Evolutionary conservation across 2,113 vertebrate genomes (phyloP), one percentile per base, ranked within the genome.

Genomic region (Sarotherodon lohbergeri): DNA sequence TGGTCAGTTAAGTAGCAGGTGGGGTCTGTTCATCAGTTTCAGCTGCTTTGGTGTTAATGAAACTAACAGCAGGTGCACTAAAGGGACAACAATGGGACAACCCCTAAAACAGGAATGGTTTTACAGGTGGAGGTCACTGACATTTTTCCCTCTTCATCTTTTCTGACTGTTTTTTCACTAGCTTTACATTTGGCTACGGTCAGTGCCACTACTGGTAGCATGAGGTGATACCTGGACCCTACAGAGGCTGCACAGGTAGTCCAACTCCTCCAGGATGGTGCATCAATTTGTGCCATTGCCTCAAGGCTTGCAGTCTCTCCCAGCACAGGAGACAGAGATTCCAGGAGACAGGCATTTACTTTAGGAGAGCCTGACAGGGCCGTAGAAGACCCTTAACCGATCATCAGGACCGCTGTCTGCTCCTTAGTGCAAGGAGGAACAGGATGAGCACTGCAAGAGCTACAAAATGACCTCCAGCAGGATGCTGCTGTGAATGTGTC

Each of bases 401-500:
- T 66, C 61, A 66, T 3, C 32, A 36, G 61, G 61, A 36, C 61
- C 0, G 10, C 17, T 36, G 32, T 36, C 61, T 66, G 61, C 32
- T 66, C 32, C 32, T 36, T 66, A 36, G 32, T 39, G 39, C 39
- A 39, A 39, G 39, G 4, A 41, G 39, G 39, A 41, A 41, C 39
- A 41, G 39, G 39, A 41, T 41, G 39, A 41, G 56, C 24, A 29
- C 24, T 57, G 56, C 24, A 14, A 66, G 32, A 66, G 10, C 17
- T 39, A 12, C 10, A 66, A 66, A 36, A 66, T 36, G 17, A 66
- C 17, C 6, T 66, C 1, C 6, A 39, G 61, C 32, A 12, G 36
- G 61, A 0, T 39, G 32, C 0, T n/a, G 61, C 32, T 12, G 10
- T 39, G 61, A n/a, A 34, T 7, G 32, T 7, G 10, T 66, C 61